Conservation (phyloP, 2,888 invertebrate genomes). For the Brachylomia viminalis region DNA sequence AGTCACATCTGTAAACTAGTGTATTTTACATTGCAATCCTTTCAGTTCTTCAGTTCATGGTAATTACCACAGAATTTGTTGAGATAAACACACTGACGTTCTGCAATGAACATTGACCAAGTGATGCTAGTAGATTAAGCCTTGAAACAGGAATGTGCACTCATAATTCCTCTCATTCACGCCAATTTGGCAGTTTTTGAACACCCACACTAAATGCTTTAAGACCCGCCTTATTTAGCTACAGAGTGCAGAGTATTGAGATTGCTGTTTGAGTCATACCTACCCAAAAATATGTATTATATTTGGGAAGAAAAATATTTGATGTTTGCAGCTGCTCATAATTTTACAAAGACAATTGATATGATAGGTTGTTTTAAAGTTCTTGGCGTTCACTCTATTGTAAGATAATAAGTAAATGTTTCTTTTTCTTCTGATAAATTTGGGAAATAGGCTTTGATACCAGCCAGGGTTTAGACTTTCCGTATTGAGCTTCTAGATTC, state of each 20-base stretch:
- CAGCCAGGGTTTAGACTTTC: background rate
- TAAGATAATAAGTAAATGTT: background rate
- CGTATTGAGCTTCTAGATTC: background rate
- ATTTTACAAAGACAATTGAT: conserved; percentile 9
- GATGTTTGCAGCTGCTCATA: conserved; percentile 4
- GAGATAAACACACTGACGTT: background rate
- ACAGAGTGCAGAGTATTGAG: conserved; percentile 2
- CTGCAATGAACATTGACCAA: background rate
- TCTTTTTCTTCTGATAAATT: background rate
- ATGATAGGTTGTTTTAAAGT: conserved; percentile 7
- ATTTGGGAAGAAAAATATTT: conserved; percentile 15
- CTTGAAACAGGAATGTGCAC: conserved; percentile 34
- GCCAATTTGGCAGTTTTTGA: conserved; percentile 57
- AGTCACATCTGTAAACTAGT: background rate
- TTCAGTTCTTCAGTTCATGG: background rate
- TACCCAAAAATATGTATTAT: conserved; percentile 48
- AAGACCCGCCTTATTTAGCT: conserved; percentile 39
- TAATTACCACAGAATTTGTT: background rate
- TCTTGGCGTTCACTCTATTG: background rate
- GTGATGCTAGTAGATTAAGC: conserved; percentile 2
- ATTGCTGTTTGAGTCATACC: conserved; percentile 51
- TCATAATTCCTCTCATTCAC: conserved; percentile 52
- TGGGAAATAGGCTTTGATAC: background rate
- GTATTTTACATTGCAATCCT: background rate
- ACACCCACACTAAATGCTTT: conserved; percentile 49